These are phyloP conservation scores for Phragmatobia fuliginosa DNA, from an alignment of 2,888 invertebrate genomes.

Conservation along the genomic window DNA sequence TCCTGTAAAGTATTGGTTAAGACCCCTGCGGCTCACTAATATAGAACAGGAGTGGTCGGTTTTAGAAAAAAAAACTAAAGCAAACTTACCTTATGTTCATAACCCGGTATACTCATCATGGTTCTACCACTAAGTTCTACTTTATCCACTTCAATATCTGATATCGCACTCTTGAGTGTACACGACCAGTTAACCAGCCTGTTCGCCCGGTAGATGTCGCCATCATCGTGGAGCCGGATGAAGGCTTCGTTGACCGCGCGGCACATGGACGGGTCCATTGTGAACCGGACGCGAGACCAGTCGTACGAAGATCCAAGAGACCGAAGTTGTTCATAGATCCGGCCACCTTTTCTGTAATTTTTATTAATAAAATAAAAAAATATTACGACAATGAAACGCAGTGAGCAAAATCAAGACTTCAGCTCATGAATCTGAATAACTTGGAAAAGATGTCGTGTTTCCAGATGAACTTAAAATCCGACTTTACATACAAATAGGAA, in stretches of 20 bases:
- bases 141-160: slow-evolving; percentile 99
- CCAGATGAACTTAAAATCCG: no score
- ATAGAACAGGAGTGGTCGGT: no score
- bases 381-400: no score
- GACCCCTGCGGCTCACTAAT: no score
- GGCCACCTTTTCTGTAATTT: slow-evolving; percentile 89
- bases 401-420: no score
- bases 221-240: slow-evolving; percentile 94
- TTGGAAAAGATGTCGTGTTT: no score
- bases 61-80: background rate
- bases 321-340: slow-evolving; percentile 94
- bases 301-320: slow-evolving; percentile 96
- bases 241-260: slow-evolving; percentile 98
- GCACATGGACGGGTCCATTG: slow-evolving; percentile 97
- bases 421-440: no score
- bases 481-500: no score
- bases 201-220: slow-evolving; percentile 96
- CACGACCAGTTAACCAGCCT: slow-evolving; percentile 99
- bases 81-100: slow-evolving; percentile 88
- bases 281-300: slow-evolving; percentile 97
- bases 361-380: no score
- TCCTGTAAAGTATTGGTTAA: no score
- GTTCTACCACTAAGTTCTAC: slow-evolving; percentile 95
- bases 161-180: slow-evolving; percentile 97
- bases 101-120: slow-evolving; percentile 95